Conservation (phyloP, 2,113 vertebrate genomes). For the Muscicapa adusta region DNA sequence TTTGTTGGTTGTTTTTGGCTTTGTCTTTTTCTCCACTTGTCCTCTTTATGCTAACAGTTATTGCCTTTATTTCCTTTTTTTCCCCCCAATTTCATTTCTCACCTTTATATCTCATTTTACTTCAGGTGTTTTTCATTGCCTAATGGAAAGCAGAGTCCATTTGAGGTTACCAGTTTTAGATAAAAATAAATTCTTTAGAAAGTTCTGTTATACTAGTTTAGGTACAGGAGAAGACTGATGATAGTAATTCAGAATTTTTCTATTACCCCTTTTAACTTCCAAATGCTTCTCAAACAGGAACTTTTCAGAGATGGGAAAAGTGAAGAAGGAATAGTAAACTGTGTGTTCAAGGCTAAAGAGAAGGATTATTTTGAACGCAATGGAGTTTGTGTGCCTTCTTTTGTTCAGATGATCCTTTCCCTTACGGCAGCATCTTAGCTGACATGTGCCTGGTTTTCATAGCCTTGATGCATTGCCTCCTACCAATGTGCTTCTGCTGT, state of each 20-base stretch:
- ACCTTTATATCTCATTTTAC: background rate
- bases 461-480: background rate
- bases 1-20: background rate
- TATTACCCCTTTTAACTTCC: background rate
- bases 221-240: background rate
- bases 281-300: background rate
- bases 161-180: background rate
- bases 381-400: background rate
- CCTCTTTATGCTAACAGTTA: background rate
- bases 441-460: background rate
- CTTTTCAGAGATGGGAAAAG: background rate
- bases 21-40: accelerated
- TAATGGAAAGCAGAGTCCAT: background rate
- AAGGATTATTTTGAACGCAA: background rate
- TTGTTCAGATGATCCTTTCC: background rate
- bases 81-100: background rate
- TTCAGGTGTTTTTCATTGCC: background rate
- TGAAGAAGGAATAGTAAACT: background rate
- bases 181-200: background rate
- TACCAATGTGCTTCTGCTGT: background rate
- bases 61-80: background rate
- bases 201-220: background rate
- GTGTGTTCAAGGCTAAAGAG: background rate
- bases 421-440: background rate
- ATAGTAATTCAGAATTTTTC: background rate